Conservation (phyloP, 2,113 vertebrate genomes). For the human region DNA sequence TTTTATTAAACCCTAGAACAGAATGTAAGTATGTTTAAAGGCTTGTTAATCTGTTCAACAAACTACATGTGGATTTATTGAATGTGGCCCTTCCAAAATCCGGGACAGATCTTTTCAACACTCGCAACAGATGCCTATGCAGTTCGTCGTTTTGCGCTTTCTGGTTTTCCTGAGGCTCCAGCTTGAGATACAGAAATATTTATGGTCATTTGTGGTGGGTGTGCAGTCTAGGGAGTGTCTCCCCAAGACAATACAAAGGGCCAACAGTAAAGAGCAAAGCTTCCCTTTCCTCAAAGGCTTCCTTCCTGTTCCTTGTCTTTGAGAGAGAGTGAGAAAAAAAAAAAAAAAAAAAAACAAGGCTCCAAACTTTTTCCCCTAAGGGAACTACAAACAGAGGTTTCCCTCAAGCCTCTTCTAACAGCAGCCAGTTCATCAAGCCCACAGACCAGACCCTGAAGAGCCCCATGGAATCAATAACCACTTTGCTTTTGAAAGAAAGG, state of each 20-base stretch:
- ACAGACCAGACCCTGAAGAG: background rate
- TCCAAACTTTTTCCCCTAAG: slow-evolving; percentile 34
- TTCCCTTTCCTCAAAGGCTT: slow-evolving; percentile 73
- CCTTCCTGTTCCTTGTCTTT: slow-evolving; percentile 75
- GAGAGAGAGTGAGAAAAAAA: background rate
- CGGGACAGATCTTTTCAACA: background rate
- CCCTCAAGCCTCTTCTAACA: background rate
- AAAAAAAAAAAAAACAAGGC: background rate
- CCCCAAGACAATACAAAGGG: slow-evolving; percentile 63
- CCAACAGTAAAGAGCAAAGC: slow-evolving; percentile 44
- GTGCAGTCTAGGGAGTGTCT: slow-evolving; percentile 61
- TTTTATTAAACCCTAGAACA: slow-evolving; percentile 30
- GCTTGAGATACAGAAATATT: background rate
- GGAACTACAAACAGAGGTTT: background rate
- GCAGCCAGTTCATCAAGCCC: slow-evolving; percentile 27
- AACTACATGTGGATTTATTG: background rate
- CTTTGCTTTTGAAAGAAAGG: background rate
- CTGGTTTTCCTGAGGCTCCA: background rate
- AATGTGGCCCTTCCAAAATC: background rate
- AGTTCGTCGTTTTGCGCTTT: background rate
- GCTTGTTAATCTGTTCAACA: background rate
- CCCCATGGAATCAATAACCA: background rate
- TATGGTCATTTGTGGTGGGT: background rate
- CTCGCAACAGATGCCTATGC: background rate
- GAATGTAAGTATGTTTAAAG: background rate